Conservation (phyloP, 2,113 vertebrate genomes). For the Sclerurus mexicanus region DNA sequence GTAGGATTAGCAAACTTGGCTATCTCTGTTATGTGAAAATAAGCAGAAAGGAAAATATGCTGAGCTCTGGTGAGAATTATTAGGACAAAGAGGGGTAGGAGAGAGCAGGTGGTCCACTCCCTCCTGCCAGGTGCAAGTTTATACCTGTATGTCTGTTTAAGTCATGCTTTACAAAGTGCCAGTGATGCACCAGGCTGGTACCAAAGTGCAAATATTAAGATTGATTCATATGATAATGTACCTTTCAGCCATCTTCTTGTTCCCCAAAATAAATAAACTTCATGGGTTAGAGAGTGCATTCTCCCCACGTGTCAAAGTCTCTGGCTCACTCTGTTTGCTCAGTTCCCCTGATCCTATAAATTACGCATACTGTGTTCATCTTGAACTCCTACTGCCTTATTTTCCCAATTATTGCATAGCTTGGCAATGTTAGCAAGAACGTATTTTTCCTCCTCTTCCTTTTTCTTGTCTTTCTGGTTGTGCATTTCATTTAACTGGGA, state of each 20-base stretch:
- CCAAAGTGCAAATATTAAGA: background rate
- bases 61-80: background rate
- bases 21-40: background rate
- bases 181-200: background rate
- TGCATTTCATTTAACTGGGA: background rate
- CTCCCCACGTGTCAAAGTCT: background rate
- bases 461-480: background rate
- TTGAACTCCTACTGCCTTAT: background rate
- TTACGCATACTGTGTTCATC: accelerated
- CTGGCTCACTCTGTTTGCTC: background rate
- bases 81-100: background rate
- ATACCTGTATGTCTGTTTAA: background rate
- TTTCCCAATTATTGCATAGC: background rate
- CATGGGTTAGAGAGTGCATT: background rate
- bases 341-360: background rate
- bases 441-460: background rate
- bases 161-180: background rate
- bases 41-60: background rate
- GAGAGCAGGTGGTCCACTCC: background rate
- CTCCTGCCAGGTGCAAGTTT: background rate
- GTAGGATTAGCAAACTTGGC: background rate
- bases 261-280: background rate
- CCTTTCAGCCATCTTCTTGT: background rate
- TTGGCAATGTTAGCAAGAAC: background rate
- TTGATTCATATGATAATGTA: background rate